phyloP scores from a whole-genome alignment of 2,888 invertebrate species.

The Thecocarcelia acutangulata region DNA sequence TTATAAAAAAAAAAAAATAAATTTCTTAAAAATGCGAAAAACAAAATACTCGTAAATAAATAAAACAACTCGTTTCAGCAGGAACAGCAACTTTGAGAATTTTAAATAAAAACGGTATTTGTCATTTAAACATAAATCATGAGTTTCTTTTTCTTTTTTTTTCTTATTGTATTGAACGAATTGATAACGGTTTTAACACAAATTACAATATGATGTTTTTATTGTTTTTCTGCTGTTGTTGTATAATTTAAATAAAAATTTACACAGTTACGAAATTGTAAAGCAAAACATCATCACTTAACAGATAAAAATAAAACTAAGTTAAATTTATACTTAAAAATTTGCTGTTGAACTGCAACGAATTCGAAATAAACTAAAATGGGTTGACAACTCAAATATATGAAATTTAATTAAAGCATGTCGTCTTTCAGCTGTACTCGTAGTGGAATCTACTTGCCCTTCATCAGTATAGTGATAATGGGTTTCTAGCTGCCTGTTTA shows the following conservation, averaged over 20 bases:
- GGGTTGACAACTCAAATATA: no score
- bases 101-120: slow-evolving; percentile 55
- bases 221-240: slow-evolving; percentile 15
- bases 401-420: no score
- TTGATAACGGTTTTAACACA: slow-evolving; percentile 60
- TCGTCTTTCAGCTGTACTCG: no score
- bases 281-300: not conserved
- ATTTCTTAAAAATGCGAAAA: slow-evolving; percentile 8
- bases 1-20: not conserved
- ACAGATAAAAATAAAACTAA: slow-evolving; percentile 7
- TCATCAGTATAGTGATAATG: no score
- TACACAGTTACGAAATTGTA: slow-evolving; percentile 56
- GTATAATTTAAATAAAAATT: slow-evolving; percentile 50
- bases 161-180: slow-evolving; percentile 26
- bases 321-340: not conserved
- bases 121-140: slow-evolving; percentile 63
- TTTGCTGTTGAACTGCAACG: not conserved
- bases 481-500: no score
- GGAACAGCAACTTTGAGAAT: slow-evolving; percentile 23
- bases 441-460: no score
- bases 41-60: no score
- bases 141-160: not conserved
- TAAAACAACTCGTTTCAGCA: slow-evolving; percentile 41
- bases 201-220: slow-evolving; percentile 9
- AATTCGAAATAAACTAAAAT: not conserved